phyloP scores from a whole-genome alignment of 2,888 invertebrate species.

The Tetheella fluctuosa region DNA sequence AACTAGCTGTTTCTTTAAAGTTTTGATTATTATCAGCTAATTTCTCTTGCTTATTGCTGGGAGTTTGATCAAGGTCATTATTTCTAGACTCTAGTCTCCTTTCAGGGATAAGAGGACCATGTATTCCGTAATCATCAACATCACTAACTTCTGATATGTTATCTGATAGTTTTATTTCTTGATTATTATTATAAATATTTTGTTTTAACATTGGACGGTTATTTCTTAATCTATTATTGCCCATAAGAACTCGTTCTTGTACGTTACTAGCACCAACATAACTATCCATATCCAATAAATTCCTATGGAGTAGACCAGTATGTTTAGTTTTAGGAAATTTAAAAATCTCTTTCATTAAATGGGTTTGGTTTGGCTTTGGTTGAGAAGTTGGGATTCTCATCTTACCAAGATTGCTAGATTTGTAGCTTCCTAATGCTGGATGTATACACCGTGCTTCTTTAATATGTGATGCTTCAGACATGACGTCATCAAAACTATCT shows the following conservation, averaged over 20 bases:
- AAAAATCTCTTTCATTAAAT: slow-evolving; percentile 41
- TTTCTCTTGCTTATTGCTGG: slow-evolving; percentile 30
- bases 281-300: slow-evolving; percentile 55
- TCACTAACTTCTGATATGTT: not conserved
- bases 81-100: slow-evolving; percentile 1
- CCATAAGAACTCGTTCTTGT: slow-evolving; percentile 40
- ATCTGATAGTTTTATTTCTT: not conserved
- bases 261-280: slow-evolving; percentile 54
- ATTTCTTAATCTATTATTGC: not conserved
- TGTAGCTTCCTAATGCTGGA: slow-evolving; percentile 37
- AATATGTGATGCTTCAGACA: slow-evolving; percentile 56
- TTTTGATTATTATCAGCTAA: slow-evolving; percentile 4
- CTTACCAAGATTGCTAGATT: slow-evolving; percentile 20
- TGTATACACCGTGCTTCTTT: slow-evolving; percentile 57
- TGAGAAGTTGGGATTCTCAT: slow-evolving; percentile 29
- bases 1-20: not conserved
- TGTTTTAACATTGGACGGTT: not conserved
- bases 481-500: slow-evolving; percentile 35
- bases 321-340: slow-evolving; percentile 37
- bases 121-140: not conserved
- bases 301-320: slow-evolving; percentile 32
- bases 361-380: no score
- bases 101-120: not conserved
- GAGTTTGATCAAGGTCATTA: slow-evolving; percentile 28
- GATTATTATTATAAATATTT: not conserved